Evolutionary conservation across 2,888 invertebrate genomes (phyloP), one percentile per base, ranked within the genome.

Genomic region (Lamellibrachia satsuma): DNA sequence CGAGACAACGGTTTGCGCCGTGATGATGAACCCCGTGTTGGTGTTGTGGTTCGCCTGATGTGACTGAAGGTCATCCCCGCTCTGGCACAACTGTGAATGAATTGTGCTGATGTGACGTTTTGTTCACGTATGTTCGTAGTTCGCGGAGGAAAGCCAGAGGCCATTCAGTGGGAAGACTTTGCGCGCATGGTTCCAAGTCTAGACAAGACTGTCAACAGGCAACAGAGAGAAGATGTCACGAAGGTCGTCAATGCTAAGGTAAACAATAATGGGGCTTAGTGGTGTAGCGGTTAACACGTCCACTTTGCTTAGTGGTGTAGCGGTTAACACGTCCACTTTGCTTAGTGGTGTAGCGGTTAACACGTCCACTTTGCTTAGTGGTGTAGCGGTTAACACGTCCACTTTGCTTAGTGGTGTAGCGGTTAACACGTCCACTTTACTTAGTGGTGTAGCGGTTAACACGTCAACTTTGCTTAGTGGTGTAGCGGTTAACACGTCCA

Each of bases 131-230:
- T n/a, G n/a, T 22, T 6, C n/a, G 75, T 75, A 75, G 75, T 75
- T 75, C 22, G 75, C 22, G 75, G 75, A 75, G 75, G 75, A 4
- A 75, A 22, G 75, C n/a, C 75, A 22, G 75, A 75, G 15, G 22
- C 75, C 6, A 4, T 75, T 4, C 75, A 75, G 22, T 75, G 75
- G 75, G 75, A 75, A 75, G 75, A 75, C 75, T 75, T 75, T 22
- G 6, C 75, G 15, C 75, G 75, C 1, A 22, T 22, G 4, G 75
- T 75, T 9, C 39, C 52, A 2, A 11, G 52, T 22, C 57, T 91
- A 55, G 91, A 91, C 27, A 91, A 91, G 57, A 22, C 91, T 55
- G 57, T 91, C 55, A 91, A 22, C 39, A 91, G 27, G 27, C 91
- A 51, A 39, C 57, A 91, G 9, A 91, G 57, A 11, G 91, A 91